These are phyloP conservation scores for Ivindomyrus marchei DNA, from an alignment of 2,113 vertebrate genomes.

Conservation along the genomic window DNA sequence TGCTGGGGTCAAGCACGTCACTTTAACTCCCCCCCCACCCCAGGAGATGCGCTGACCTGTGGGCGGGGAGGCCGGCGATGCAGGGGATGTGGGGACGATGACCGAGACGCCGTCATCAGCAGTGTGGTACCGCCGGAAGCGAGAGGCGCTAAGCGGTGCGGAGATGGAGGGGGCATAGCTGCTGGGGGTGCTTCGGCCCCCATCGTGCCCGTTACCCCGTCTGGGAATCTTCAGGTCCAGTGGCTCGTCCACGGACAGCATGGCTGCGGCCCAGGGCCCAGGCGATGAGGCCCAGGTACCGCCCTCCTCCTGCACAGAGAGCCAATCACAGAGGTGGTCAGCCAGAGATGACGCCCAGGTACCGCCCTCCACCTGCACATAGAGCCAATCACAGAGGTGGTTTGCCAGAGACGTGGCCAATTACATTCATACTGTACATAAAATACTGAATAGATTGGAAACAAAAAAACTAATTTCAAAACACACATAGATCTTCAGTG, in stretches of 20 bases:
- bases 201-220: slow-evolving; percentile 62
- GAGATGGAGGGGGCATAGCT: slow-evolving; percentile 28
- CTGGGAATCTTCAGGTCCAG: slow-evolving; percentile 89
- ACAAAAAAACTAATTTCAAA: not conserved
- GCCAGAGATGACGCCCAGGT: not conserved
- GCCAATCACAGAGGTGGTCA: slow-evolving; percentile 25
- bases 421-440: not conserved
- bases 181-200: slow-evolving; percentile 39
- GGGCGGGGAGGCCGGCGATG: slow-evolving; percentile 57
- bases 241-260: slow-evolving; percentile 94
- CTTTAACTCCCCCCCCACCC: not conserved
- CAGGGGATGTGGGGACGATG: slow-evolving; percentile 48
- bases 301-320: slow-evolving; percentile 51
- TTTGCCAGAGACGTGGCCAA: not conserved
- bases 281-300: slow-evolving; percentile 21
- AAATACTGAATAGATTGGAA: not conserved
- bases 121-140: slow-evolving; percentile 63
- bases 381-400: slow-evolving; percentile 27
- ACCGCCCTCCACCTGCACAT: slow-evolving; percentile 53
- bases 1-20: not conserved
- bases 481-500: not conserved
- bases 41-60: slow-evolving; percentile 55
- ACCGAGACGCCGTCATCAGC: slow-evolving; percentile 64
- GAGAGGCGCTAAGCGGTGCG: slow-evolving; percentile 46
- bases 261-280: slow-evolving; percentile 47